Percentiles rank a stretch among this genome's conserved stretches.
Conservation (phyloP, 1,140 invertebrate genomes). For the Heterodera carotae region DNA sequence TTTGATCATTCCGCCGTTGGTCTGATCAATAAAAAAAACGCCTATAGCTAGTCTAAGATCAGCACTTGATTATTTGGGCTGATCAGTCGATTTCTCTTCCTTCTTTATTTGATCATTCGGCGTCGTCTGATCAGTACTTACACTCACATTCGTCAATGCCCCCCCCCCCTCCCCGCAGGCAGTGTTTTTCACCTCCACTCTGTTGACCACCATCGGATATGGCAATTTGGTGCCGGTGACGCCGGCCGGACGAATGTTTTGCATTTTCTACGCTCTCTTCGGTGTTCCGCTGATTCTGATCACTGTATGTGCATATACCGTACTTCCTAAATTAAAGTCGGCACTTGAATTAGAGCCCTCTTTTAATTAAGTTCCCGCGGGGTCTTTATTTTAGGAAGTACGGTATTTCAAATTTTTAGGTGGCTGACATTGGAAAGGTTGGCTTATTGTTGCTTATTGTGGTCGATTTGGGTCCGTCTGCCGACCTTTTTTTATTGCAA, state of each 20-base stretch:
- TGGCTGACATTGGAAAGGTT: slow-evolving; percentile 63
- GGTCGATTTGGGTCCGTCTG: too few relatives aligned
- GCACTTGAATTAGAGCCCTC: too few relatives aligned
- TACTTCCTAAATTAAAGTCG: too few relatives aligned
- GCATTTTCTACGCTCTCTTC: slow-evolving; percentile 63
- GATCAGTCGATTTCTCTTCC: neutral
- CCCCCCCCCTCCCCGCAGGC: slow-evolving; percentile 21
- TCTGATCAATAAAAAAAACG: too few relatives aligned
- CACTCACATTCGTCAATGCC: neutral
- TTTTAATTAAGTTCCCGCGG: too few relatives aligned
- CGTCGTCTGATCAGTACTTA: neutral
- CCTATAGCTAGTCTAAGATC: too few relatives aligned
- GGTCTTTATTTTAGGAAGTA: too few relatives aligned
- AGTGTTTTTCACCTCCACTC: slow-evolving; percentile 65
- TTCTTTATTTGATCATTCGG: neutral
- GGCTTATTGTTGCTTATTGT: too few relatives aligned
- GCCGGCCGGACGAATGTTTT: slow-evolving; percentile 40
- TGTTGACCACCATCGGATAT: slow-evolving; percentile 64
- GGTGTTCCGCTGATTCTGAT: slow-evolving; percentile 65
- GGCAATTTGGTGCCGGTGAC: slow-evolving; percentile 63
- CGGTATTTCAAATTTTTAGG: neutral
- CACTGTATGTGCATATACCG: slow-evolving; percentile 52
- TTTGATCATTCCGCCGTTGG: too few relatives aligned
- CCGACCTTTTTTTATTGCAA: too few relatives aligned
- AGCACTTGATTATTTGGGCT: neutral